Evolutionary conservation across 2,888 invertebrate species (phyloP).

Genomic region (Cosmia pyralina): DNA sequence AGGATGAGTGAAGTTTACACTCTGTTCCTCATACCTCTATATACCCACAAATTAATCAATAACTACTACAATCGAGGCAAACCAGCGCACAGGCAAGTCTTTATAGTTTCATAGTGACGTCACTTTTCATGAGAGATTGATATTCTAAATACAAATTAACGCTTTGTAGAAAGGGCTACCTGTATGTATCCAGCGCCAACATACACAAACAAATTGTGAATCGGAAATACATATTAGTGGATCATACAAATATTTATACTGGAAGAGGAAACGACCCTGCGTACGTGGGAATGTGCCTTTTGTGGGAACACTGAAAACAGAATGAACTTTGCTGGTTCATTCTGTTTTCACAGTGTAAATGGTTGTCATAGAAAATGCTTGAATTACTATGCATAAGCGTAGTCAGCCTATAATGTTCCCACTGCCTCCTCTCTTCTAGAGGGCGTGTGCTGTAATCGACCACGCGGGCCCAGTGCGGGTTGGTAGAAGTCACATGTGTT

Average conservation of each 20-base stretch:
- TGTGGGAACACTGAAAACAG: background rate
- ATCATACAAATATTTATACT: slow-evolving; percentile 49
- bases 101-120: slow-evolving; percentile 33
- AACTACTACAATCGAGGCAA: background rate
- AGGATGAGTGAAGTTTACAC: too few species aligned
- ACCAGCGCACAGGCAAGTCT: background rate
- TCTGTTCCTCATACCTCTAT: too few species aligned
- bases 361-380: too few species aligned
- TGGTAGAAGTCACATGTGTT: too few species aligned
- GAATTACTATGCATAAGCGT: too few species aligned
- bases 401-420: too few species aligned
- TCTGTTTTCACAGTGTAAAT: too few species aligned
- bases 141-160: slow-evolving; percentile 14
- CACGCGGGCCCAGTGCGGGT: too few species aligned
- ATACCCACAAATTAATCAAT: background rate
- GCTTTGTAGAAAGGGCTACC: slow-evolving; percentile 27
- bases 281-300: slow-evolving; percentile 29
- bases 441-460: too few species aligned
- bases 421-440: too few species aligned
- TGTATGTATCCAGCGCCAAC: slow-evolving; percentile 35
- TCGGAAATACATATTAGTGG: slow-evolving; percentile 34
- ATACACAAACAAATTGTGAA: slow-evolving; percentile 33
- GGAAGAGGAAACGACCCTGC: slow-evolving; percentile 26
- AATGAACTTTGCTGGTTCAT: background rate
- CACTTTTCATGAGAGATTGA: slow-evolving; percentile 26